A percentile compares a stretch with the other conserved stretches of the same genome.
phyloP scores from a whole-genome alignment of 2,797 vertebrate genomes.

The Crocidura indochinensis region DNA sequence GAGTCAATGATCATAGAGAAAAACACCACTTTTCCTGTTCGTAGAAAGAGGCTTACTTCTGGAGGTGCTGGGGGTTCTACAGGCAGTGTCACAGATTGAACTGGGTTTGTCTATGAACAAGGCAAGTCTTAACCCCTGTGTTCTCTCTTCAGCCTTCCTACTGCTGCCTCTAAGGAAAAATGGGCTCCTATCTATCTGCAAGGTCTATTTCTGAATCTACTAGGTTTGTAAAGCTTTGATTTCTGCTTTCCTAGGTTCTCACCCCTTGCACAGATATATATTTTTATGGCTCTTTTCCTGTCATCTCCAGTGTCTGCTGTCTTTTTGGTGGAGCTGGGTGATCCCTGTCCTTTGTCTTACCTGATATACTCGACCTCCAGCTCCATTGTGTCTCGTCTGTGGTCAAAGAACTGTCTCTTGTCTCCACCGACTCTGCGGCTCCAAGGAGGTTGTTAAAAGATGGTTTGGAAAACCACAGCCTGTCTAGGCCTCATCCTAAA shows the following conservation, averaged over 20 bases:
- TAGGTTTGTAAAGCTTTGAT: neutral
- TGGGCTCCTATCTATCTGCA: neutral
- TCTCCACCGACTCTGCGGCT: constrained; percentile 49
- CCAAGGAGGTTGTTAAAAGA: constrained; percentile 10
- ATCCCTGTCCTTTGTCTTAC: neutral
- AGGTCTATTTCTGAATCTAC: neutral
- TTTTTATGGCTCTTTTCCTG: neutral
- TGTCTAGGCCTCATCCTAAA: constrained; percentile 45
- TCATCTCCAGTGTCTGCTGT: neutral
- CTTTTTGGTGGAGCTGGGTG: neutral
- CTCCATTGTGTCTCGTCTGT: neutral
- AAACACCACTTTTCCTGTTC: neutral
- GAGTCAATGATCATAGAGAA: neutral
- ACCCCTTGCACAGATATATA: neutral
- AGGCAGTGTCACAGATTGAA: no score
- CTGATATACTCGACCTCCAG: neutral
- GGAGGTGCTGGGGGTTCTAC: no score
- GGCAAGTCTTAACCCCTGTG: no score
- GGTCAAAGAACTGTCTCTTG: neutral
- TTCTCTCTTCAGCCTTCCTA: no score
- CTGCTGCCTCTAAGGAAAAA: no score
- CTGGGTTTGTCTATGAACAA: no score
- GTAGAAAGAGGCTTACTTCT: neutral
- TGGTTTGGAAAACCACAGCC: constrained; percentile 51
- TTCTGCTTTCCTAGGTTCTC: neutral